Evolutionary conservation across 1,140 invertebrate genomes (phyloP).

Genomic region (Nebria ingens): DNA sequence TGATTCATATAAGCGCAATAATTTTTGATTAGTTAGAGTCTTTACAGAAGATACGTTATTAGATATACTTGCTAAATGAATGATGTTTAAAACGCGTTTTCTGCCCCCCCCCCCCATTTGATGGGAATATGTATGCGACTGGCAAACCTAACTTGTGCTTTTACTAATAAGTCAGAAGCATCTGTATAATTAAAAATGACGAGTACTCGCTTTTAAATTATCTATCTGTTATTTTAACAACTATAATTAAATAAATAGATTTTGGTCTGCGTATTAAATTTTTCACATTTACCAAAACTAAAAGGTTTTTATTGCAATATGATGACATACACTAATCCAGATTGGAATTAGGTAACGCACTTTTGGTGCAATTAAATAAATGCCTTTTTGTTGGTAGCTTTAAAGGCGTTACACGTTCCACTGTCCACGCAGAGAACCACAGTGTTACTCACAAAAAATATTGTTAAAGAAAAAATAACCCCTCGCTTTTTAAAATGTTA

Average conservation of each 20-base stretch:
- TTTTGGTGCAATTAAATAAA: background rate
- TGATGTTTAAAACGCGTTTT: too few relatives aligned
- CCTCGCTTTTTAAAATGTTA: constrained; percentile 22
- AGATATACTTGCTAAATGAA: too few relatives aligned
- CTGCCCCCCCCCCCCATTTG: too few relatives aligned
- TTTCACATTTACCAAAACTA: background rate
- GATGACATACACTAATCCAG: background rate
- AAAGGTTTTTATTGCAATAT: background rate
- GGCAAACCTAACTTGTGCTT: too few relatives aligned
- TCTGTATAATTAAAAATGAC: too few relatives aligned
- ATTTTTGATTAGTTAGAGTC: too few relatives aligned
- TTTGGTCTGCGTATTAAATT: background rate
- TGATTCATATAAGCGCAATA: too few relatives aligned
- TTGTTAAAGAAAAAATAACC: constrained; percentile 6
- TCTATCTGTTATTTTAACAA: background rate
- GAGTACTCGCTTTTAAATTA: too few relatives aligned
- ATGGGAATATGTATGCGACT: too few relatives aligned
- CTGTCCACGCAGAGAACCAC: background rate
- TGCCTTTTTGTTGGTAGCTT: background rate
- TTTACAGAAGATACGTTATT: too few relatives aligned
- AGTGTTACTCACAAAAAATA: background rate
- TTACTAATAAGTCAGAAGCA: too few relatives aligned
- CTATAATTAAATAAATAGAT: background rate
- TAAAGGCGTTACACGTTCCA: background rate
- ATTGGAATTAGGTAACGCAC: background rate